phyloP scores from a whole-genome alignment of 1,140 invertebrate genomes.

The Chelonus insularis region DNA sequence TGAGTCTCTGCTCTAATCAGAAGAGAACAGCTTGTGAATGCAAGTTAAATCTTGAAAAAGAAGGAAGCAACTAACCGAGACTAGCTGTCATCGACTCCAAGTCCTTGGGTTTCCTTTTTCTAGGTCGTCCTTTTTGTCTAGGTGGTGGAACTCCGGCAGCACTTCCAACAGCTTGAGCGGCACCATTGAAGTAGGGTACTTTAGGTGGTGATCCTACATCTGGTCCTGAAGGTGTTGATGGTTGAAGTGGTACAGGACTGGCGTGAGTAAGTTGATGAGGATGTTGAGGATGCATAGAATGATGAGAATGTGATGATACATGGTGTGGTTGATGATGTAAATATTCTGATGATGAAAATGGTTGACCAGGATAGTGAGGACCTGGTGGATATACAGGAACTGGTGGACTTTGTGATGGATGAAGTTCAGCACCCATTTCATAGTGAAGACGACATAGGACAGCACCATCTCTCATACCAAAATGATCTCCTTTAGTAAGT shows the following conservation, averaged over 20 bases:
- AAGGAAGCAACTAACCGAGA: constrained; percentile 67
- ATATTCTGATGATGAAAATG: constrained; percentile 63
- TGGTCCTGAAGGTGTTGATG: constrained; percentile 46
- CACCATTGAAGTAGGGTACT: constrained; percentile 75
- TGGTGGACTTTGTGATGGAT: constrained; percentile 66
- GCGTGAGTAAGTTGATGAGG: constrained; percentile 50
- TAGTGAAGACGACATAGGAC: constrained; percentile 85
- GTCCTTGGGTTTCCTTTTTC: constrained; percentile 89
- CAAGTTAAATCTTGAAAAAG: background rate
- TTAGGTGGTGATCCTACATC: constrained; percentile 56
- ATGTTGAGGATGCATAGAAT: constrained; percentile 60
- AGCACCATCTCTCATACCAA: constrained; percentile 84
- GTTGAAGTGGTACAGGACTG: constrained; percentile 54
- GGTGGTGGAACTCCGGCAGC: constrained; percentile 63
- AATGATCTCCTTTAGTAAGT: constrained; percentile 89
- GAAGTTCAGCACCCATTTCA: constrained; percentile 70
- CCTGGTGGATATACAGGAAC: constrained; percentile 59
- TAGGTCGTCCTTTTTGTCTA: constrained; percentile 86
- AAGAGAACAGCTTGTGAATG: background rate
- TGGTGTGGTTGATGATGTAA: constrained; percentile 56
- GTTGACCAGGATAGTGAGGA: constrained; percentile 61
- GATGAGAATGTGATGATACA: constrained; percentile 47
- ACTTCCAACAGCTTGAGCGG: constrained; percentile 61
- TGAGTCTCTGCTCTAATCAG: background rate
- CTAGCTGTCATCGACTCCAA: constrained; percentile 81